phyloP scores from a whole-genome alignment of 2,888 invertebrate genomes.

The Slavum lentiscoides region DNA sequence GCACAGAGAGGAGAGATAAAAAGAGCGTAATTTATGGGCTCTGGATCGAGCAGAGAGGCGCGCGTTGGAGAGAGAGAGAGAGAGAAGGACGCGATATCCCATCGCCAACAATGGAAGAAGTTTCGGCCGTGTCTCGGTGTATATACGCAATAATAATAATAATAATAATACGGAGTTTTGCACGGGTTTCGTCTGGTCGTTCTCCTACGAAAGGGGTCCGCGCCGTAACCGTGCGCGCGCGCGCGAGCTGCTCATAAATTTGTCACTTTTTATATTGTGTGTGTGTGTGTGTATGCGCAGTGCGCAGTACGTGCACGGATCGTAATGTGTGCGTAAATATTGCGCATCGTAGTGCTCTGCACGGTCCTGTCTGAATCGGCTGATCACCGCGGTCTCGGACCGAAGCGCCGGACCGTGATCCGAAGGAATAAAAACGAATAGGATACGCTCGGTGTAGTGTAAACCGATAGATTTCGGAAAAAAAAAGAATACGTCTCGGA shows the following conservation, averaged over 20 bases:
- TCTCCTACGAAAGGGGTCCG: too few relatives aligned
- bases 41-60: neutral
- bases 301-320: constrained; percentile 22
- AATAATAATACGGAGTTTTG: constrained; percentile 14
- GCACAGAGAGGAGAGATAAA: constrained; percentile 25
- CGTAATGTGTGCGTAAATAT: neutral
- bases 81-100: neutral
- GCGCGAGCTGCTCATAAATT: constrained; percentile 50
- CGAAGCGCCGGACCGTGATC: too few relatives aligned
- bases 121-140: constrained; percentile 31
- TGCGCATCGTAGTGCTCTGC: too few relatives aligned
- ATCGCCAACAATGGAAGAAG: constrained; percentile 44
- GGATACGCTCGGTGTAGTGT: too few relatives aligned
- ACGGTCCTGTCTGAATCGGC: too few relatives aligned
- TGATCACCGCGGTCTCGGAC: too few relatives aligned
- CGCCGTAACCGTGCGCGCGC: neutral
- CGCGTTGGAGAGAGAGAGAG: constrained; percentile 2
- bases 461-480: too few relatives aligned
- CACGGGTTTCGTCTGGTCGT: constrained; percentile 37
- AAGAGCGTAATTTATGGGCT: constrained; percentile 50
- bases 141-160: too few relatives aligned
- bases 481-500: too few relatives aligned
- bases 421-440: too few relatives aligned
- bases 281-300: too few relatives aligned
- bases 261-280: constrained; percentile 52